These are phyloP conservation scores for Drosophila guanche DNA, from an alignment of 1,140 invertebrate species.

Conservation along the genomic window DNA sequence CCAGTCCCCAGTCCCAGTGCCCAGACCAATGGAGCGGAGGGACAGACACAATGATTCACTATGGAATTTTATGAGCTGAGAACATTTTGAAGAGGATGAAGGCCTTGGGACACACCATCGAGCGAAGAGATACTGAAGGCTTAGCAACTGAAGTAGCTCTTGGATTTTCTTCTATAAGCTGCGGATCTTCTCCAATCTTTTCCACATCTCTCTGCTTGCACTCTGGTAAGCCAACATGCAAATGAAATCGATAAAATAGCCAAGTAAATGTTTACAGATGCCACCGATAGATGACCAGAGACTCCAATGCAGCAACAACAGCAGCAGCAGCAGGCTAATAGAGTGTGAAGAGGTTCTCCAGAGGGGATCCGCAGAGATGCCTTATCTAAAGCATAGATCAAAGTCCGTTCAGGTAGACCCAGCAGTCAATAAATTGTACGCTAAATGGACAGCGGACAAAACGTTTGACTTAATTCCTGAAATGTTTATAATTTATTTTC, in stretches of 20 bases:
- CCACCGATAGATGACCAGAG: conserved; percentile 28
- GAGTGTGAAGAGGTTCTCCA: conserved; percentile 64
- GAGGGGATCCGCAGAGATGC: conserved; percentile 10
- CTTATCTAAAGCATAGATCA: conserved; percentile 41
- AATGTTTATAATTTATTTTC: conserved; percentile 79
- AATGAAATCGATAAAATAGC: conserved; percentile 77
- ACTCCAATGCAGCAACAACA: conserved; percentile 3
- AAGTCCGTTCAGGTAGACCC: conserved; percentile 59
- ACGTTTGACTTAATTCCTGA: conserved; percentile 69
- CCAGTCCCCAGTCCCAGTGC: no score
- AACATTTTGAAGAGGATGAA: conserved; percentile 58
- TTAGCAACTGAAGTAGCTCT: conserved; percentile 56
- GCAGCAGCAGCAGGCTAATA: conserved; percentile 56
- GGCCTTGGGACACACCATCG: conserved; percentile 35
- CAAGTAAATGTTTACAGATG: conserved; percentile 64
- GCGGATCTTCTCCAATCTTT: no score
- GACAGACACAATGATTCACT: conserved; percentile 67
- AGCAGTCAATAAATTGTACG: conserved; percentile 66
- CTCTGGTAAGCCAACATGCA: conserved; percentile 56
- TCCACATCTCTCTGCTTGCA: conserved; percentile 4
- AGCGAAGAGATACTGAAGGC: conserved; percentile 28
- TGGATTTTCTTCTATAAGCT: conserved; percentile 14
- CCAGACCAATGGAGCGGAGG: conserved; percentile 2
- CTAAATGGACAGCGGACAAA: conserved; percentile 70
- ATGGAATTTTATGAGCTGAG: conserved; percentile 79